A percentile compares a stretch with the other conserved stretches of the same genome.
These are phyloP conservation scores for Chymomyza amoena DNA, from an alignment of 2,888 invertebrate species.

Conservation along the genomic window DNA sequence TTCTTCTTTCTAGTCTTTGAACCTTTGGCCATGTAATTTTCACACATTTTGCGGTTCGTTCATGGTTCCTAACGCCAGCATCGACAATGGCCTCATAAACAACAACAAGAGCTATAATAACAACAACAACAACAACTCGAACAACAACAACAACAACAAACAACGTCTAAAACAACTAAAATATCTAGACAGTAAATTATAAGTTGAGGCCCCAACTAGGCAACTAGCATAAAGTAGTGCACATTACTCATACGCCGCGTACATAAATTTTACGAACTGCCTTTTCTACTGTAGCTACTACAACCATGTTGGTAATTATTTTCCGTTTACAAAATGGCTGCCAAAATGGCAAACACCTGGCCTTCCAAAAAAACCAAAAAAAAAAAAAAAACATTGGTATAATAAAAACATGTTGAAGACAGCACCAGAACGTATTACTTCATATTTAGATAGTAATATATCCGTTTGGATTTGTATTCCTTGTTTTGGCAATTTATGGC, in stretches of 20 bases:
- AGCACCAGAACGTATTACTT: not conserved
- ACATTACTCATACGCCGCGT: slow-evolving; percentile 66
- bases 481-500: not conserved
- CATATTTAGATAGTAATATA: not conserved
- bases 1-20: not conserved
- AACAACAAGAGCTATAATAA: slow-evolving; percentile 21
- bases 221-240: slow-evolving; percentile 46
- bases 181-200: slow-evolving; percentile 69
- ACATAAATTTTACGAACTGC: slow-evolving; percentile 54
- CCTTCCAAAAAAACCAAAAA: too few species aligned
- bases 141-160: slow-evolving; percentile 33
- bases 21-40: slow-evolving; percentile 59
- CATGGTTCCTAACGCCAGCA: slow-evolving; percentile 16
- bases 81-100: slow-evolving; percentile 41
- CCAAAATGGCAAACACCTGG: slow-evolving; percentile 21
- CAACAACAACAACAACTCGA: slow-evolving; percentile 22
- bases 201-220: slow-evolving; percentile 55
- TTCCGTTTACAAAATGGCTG: slow-evolving; percentile 65
- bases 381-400: not conserved
- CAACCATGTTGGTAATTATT: slow-evolving; percentile 59
- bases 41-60: slow-evolving; percentile 60
- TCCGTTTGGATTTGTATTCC: not conserved
- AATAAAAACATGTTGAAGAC: not conserved
- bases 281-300: slow-evolving; percentile 10
- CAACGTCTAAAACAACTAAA: slow-evolving; percentile 39